Evolutionary conservation across 2,797 vertebrate species (phyloP).

Genomic region (Anomalospiza imberbis): DNA sequence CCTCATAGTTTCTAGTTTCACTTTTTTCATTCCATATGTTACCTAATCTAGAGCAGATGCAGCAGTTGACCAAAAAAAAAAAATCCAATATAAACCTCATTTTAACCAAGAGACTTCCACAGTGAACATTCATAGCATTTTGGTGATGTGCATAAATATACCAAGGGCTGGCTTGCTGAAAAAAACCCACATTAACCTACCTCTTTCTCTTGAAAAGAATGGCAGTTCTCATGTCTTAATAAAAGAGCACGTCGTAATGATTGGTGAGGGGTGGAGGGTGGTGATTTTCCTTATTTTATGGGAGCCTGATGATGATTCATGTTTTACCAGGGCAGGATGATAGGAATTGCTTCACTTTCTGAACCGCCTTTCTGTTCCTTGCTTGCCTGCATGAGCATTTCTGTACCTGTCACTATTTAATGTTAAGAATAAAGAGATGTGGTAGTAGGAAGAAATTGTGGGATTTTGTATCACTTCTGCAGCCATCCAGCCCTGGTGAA

Average conservation of each 20-base stretch:
- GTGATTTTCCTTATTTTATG: not conserved
- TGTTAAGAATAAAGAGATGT: not conserved
- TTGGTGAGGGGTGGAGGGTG: not conserved
- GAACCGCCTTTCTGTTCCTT: not conserved
- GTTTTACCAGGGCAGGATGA: not conserved
- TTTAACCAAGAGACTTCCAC: not conserved
- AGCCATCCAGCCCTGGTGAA: not conserved
- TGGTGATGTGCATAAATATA: not conserved
- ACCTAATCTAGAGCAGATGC: not conserved
- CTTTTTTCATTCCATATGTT: not conserved
- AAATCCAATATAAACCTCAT: not conserved
- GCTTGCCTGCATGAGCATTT: not conserved
- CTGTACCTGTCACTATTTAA: not conserved
- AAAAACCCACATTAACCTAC: not conserved
- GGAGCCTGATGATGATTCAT: not conserved
- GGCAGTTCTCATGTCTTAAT: not conserved
- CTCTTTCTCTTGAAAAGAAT: not conserved
- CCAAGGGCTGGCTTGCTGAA: not conserved
- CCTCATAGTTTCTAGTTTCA: not conserved
- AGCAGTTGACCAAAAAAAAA: not conserved
- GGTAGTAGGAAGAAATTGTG: not conserved
- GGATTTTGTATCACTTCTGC: not conserved
- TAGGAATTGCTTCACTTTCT: not conserved
- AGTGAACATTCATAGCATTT: not conserved
- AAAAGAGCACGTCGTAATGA: not conserved